These are phyloP conservation scores for Drosophila helvetica DNA, from an alignment of 2,888 invertebrate species.

Conservation along the genomic window DNA sequence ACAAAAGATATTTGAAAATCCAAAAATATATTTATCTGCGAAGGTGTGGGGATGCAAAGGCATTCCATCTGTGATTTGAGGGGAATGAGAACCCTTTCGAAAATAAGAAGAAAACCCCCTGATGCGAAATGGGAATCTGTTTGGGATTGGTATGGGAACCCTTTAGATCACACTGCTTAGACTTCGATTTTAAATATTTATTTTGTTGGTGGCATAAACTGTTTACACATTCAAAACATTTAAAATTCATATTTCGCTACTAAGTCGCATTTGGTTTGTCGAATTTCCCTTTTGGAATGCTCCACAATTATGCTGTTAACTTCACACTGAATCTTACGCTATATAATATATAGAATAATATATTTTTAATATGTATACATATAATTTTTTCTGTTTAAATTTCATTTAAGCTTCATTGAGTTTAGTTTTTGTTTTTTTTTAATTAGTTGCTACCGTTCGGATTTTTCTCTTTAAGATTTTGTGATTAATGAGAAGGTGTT, in stretches of 20 bases:
- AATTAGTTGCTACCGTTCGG: conserved; percentile 27
- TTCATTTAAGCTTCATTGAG: conserved; percentile 38
- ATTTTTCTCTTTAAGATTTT: conserved; percentile 17
- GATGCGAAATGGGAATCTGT: no score
- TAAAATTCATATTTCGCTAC: conserved; percentile 62
- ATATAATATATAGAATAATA: conserved; percentile 1
- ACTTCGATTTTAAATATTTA: conserved; percentile 58
- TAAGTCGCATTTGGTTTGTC: conserved; percentile 33
- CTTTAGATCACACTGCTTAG: not conserved
- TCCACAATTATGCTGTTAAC: conserved; percentile 75
- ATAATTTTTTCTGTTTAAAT: conserved; percentile 41
- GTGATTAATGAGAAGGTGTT: conserved; percentile 14
- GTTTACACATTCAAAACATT: conserved; percentile 74
- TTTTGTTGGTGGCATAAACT: conserved; percentile 64
- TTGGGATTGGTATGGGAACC: not conserved
- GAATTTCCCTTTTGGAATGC: conserved; percentile 41
- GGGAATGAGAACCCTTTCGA: not conserved
- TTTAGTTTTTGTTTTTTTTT: conserved; percentile 23
- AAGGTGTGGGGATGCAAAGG: conserved; percentile 4
- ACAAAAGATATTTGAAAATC: not conserved
- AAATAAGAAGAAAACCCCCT: no score
- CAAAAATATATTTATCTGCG: conserved; percentile 7
- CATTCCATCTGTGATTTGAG: not conserved
- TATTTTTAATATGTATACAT: conserved; percentile 58
- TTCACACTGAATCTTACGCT: conserved; percentile 61